Conservation (phyloP, 2,113 vertebrate genomes). For the Corythaeola cristata region DNA sequence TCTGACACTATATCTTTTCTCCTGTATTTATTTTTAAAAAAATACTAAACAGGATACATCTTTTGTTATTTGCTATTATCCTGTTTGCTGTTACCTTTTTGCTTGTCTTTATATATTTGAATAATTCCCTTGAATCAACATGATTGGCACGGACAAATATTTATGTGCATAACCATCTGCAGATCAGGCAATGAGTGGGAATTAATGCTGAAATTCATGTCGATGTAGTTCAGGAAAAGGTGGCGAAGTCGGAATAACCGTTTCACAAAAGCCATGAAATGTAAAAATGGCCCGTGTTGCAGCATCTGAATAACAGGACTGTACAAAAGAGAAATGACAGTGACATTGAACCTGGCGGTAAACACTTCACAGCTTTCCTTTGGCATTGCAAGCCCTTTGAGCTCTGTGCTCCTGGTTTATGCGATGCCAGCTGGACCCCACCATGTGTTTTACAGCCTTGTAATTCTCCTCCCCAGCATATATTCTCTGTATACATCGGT, state of each 20-base stretch:
- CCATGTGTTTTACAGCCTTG: slow-evolving; percentile 2
- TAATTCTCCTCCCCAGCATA: background rate
- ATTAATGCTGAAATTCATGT: slow-evolving; percentile 4
- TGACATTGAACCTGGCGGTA: background rate
- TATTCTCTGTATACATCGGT: background rate
- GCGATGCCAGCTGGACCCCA: background rate
- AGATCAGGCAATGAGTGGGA: background rate
- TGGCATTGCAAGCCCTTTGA: background rate
- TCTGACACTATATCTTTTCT: background rate
- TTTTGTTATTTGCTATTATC: background rate
- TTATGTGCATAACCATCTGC: slow-evolving; percentile 2
- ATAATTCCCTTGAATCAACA: background rate
- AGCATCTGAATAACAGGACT: background rate
- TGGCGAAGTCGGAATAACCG: background rate
- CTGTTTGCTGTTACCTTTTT: background rate
- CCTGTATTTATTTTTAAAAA: background rate
- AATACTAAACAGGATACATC: background rate
- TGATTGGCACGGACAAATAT: background rate
- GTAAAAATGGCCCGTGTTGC: background rate
- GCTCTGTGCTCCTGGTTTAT: background rate
- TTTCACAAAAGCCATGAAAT: background rate
- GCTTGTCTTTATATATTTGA: background rate
- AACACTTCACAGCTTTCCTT: slow-evolving; percentile 10
- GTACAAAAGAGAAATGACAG: background rate
- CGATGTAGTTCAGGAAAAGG: background rate